These are phyloP conservation scores for Brachystomella parvula DNA, from an alignment of 1,140 invertebrate species.

Conservation along the genomic window DNA sequence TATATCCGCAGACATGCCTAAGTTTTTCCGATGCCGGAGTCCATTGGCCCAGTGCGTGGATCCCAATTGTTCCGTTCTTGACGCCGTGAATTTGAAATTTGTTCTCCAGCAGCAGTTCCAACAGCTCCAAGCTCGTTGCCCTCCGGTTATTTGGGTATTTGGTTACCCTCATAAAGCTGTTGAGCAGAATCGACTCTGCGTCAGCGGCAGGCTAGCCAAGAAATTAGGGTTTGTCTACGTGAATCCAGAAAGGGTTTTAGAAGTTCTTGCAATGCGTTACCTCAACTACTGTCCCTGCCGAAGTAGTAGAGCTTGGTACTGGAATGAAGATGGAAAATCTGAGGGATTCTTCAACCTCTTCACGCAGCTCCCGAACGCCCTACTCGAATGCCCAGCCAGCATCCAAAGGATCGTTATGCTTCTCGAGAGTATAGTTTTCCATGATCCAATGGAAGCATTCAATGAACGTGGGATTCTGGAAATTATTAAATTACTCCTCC, in stretches of 20 bases:
- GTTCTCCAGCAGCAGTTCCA: neutral
- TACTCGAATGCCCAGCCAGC: neutral
- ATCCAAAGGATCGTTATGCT: neutral
- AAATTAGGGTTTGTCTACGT: neutral
- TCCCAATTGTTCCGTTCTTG: neutral
- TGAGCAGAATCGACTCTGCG: neutral
- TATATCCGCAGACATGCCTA: neutral
- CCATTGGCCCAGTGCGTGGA: neutral
- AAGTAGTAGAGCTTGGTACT: conserved; percentile 1
- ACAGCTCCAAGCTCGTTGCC: neutral
- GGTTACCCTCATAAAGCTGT: neutral
- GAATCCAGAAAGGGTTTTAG: neutral
- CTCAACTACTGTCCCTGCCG: neutral
- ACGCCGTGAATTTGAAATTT: neutral
- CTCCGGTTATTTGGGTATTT: neutral
- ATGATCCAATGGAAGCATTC: neutral
- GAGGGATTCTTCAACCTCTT: neutral
- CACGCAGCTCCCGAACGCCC: neutral
- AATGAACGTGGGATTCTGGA: neutral
- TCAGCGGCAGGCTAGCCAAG: neutral
- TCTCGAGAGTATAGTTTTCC: neutral
- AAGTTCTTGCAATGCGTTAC: neutral
- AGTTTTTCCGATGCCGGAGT: neutral
- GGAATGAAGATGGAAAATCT: neutral
- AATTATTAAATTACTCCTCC: neutral